These are phyloP conservation scores for Tortricodes alternella DNA, from an alignment of 2,888 invertebrate genomes.

Conservation along the genomic window DNA sequence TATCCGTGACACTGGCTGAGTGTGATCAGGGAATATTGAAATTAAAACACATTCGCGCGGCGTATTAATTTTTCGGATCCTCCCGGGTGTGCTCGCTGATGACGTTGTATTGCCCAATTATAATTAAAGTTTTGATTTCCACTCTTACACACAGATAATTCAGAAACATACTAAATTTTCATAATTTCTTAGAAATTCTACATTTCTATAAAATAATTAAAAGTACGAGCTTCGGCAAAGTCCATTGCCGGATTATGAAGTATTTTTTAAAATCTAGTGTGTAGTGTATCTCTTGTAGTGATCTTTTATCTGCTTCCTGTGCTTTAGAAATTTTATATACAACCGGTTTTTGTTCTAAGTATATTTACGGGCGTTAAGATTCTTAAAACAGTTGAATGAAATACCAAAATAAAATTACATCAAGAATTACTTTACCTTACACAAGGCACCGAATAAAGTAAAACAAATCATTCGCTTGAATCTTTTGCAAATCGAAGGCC, in stretches of 20 bases:
- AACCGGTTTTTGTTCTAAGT: too few species aligned
- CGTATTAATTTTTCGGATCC: conserved; percentile 66
- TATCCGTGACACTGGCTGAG: conserved; percentile 20
- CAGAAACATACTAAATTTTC: neutral
- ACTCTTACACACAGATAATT: conserved; percentile 53
- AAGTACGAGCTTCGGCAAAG: too few species aligned
- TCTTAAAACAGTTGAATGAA: too few species aligned
- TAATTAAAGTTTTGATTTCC: conserved; percentile 78
- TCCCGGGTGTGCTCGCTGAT: conserved; percentile 56
- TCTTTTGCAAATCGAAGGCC: conserved; percentile 53
- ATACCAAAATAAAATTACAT: conserved; percentile 6
- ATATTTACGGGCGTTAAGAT: too few species aligned
- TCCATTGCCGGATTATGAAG: too few species aligned
- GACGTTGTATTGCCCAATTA: conserved; percentile 75
- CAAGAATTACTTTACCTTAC: conserved; percentile 33
- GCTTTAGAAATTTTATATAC: too few species aligned
- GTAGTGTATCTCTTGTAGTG: too few species aligned
- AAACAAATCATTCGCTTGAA: conserved; percentile 47
- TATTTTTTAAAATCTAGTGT: too few species aligned
- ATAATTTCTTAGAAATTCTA: too few species aligned
- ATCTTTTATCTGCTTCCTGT: too few species aligned
- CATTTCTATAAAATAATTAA: too few species aligned
- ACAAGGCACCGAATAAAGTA: conserved; percentile 40
- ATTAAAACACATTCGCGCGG: conserved; percentile 61
- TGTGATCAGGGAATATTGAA: conserved; percentile 47